phyloP scores from a whole-genome alignment of 2,888 invertebrate genomes.

The Cantharis lateralis region DNA sequence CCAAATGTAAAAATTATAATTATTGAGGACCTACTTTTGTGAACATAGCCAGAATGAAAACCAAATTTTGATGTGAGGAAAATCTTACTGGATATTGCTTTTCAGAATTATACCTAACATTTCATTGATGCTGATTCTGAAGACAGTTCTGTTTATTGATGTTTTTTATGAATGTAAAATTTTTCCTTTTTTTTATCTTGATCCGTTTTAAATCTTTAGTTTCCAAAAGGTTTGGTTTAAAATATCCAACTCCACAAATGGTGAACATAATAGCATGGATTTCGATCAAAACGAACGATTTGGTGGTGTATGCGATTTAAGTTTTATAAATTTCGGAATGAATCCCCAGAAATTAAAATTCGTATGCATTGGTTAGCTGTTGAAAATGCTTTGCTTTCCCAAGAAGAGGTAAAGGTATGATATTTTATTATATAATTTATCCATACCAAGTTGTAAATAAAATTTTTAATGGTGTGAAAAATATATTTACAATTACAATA shows the following conservation, averaged over 20 bases:
- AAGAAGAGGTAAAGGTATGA: constrained; percentile 71
- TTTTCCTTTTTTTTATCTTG: no score
- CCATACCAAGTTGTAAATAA: no score
- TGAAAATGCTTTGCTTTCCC: constrained; percentile 93
- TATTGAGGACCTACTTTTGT: no score
- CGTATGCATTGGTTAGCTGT: constrained; percentile 96
- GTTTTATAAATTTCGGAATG: constrained; percentile 90
- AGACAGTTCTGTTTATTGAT: no score
- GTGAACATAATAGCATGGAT: constrained; percentile 61
- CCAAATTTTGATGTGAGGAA: no score
- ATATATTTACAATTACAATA: neutral
- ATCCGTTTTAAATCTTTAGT: neutral
- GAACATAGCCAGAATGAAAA: no score
- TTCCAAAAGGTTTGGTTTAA: neutral
- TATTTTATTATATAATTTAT: no score
- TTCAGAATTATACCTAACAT: no score
- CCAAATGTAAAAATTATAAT: no score
- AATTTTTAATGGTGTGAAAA: neutral
- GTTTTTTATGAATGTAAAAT: no score
- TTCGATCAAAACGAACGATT: constrained; percentile 90
- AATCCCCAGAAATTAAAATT: constrained; percentile 83
- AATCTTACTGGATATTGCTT: no score
- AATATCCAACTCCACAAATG: neutral
- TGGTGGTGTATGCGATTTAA: constrained; percentile 93
- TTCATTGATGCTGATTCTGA: no score